These are phyloP conservation scores for Desoria tigrina DNA, from an alignment of 2,888 invertebrate species.

Conservation along the genomic window DNA sequence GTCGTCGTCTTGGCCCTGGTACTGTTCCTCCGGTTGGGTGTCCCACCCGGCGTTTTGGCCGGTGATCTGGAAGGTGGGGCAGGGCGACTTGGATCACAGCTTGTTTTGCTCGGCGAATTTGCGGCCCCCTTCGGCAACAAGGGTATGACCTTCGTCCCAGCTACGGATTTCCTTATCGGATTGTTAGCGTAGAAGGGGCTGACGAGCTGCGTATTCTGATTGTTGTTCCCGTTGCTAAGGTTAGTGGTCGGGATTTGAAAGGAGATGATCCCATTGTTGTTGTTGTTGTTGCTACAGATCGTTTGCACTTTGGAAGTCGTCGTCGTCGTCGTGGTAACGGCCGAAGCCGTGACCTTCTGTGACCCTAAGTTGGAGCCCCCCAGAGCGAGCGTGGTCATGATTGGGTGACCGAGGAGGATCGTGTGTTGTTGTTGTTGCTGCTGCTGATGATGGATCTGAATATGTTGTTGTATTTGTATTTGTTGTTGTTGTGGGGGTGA, in stretches of 20 bases:
- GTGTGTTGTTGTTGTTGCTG: conserved; percentile 4
- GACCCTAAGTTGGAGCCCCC: not conserved
- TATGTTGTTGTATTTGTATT: too few species aligned
- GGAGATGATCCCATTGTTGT: not conserved
- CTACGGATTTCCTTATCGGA: too few species aligned
- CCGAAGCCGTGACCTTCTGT: conserved; percentile 4
- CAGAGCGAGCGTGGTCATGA: conserved; percentile 9
- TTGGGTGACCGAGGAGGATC: conserved; percentile 10
- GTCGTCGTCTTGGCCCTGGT: too few species aligned
- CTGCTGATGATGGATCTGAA: not conserved
- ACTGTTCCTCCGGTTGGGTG: not conserved
- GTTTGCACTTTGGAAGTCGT: too few species aligned
- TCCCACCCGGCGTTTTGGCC: not conserved
- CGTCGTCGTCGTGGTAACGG: not conserved
- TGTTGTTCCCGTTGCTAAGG: conserved; percentile 26
- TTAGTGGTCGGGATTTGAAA: conserved; percentile 7
- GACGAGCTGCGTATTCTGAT: too few species aligned
- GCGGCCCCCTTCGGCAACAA: not conserved
- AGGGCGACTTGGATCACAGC: conserved; percentile 1
- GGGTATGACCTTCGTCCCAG: not conserved
- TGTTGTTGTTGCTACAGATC: too few species aligned
- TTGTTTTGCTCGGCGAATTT: not conserved
- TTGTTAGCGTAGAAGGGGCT: too few species aligned
- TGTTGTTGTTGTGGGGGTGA: too few species aligned
- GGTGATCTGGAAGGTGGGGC: not conserved